Evolutionary conservation across 30 jellyfish, hydroid and myxozoan species (phyloP), one percentile per base, ranked within the genome.

Genomic region (Nemopilema nomurai): DNA sequence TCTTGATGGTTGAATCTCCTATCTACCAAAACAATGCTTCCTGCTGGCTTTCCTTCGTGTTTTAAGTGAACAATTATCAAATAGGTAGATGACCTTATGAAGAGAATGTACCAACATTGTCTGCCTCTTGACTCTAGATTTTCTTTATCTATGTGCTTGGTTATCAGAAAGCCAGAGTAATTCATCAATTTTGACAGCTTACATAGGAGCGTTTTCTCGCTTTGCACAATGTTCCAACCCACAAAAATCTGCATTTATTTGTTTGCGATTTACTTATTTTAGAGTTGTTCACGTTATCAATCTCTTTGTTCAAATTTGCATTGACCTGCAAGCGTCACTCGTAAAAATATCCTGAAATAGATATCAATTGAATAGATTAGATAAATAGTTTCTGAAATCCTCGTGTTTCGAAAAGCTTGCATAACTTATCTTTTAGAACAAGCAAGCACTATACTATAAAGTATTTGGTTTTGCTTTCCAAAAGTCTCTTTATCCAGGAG

Each of bases 1-100:
- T 73, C 83, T 21, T 25, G 57, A 1, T 73, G 32, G 80, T 66
- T 73, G 33, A 66, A 73, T 73, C 83, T 73, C 70, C 53, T 16
- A 73, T 73, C 83, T 31, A 41, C 57, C 57, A 41, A 13, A 41
- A 41, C 57, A 41, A 41, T 41, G 57, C 13, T 41, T 13, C 57
- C 57, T 41, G 57, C 57, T 41, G 57, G 57, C 13, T 13, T 13
- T 3, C 13, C 57, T 41, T 41, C 57, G 13, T 3, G 13, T 41
- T 41, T 13, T 41, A 41, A 41, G 13, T 41, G 57, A 41, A 41
- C 13, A 41, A 41, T 41, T 41, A 41, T 41, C 6, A 41, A 41
- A 41, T 41, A 41, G 57, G 57, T 41, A 41, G 57, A 41, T 41
- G 57, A 41, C 57, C 57, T 41, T 41, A 41, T 41, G 57, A 41